Evolutionary conservation across 2,113 vertebrate genomes (phyloP).

Genomic region (Tinamus guttatus): DNA sequence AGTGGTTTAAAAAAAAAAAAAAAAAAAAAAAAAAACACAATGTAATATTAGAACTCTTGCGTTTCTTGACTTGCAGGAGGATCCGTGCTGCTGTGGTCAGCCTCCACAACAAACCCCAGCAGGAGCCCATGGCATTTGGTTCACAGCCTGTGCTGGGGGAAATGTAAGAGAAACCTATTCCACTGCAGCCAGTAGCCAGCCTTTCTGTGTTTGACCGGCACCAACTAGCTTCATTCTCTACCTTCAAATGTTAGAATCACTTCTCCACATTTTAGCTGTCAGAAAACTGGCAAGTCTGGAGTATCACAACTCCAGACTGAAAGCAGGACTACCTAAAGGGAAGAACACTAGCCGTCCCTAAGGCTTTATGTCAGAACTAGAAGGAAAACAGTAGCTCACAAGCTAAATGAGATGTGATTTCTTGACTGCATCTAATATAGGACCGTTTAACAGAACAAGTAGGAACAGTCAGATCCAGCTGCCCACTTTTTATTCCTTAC

Average conservation of each 20-base stretch:
- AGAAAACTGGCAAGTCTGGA: neutral
- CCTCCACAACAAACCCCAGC: neutral
- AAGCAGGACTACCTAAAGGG: neutral
- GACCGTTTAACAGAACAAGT: neutral
- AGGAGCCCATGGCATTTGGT: rapidly evolving
- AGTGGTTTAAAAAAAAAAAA: too few relatives aligned
- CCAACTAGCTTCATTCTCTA: neutral
- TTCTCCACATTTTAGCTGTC: neutral
- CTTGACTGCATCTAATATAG: neutral
- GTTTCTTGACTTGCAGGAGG: neutral
- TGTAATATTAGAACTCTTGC: neutral
- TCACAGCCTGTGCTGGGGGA: neutral
- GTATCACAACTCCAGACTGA: neutral
- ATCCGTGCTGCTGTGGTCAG: rapidly evolving
- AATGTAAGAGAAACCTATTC: neutral
- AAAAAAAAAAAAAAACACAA: neutral
- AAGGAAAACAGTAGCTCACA: neutral
- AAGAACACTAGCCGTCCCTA: neutral
- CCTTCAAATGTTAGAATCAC: neutral
- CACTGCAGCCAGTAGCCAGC: neutral
- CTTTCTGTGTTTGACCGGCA: neutral
- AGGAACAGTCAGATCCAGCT: neutral
- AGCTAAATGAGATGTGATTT: neutral
- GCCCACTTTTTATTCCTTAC: neutral
- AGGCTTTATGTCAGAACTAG: neutral